Evolutionary conservation across 1,140 invertebrate genomes (phyloP), one percentile per base, ranked within the genome.

Genomic region (Drosophila hydei): DNA sequence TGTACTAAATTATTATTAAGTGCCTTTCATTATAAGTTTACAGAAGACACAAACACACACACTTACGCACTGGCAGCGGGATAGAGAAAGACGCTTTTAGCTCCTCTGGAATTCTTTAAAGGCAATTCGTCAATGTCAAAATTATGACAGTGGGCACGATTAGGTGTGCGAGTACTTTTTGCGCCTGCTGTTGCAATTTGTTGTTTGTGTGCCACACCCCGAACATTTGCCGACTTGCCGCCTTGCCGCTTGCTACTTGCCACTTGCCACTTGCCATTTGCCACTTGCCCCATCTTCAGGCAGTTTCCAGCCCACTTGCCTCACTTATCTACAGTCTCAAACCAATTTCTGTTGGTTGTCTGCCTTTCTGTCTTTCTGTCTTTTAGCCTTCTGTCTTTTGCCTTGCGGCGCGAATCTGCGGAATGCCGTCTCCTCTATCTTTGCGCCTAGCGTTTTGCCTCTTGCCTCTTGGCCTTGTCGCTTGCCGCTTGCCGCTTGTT

Each of bases 41-140:
- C 77, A 71, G 38, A 58, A 61, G 30, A 68, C 43, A 51, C 47
- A 42, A 38, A 14, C 14, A 25, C 21, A 19, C 8, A 5, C 14
- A 43, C 0, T 25, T 23, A 14, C 6, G 40, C 6, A 25, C 7
- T 3, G 27, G 16, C 9, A 38, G n/a, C 50, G 0, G 18, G 3
- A 21, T 14, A 14, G n/a, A 12, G 36, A 61, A 9, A n/a, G n/a
- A 36, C n/a, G 42, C 36, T 55, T 54, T 36, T 60, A 50, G 52
- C 38, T 47, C 61, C 60, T 65, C 48, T 50, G 48, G 63, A 51
- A 43, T 68, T 68, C 75, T 75, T 75, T 63, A 47, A 73, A 55
- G 51, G 48, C 75, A 73, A 88, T 88, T 75, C 79, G 84, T 88
- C 83, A 88, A 79, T 89, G 83, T 88, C 84, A 88, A 79, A 77